These are phyloP conservation scores for Acrobasis consociella DNA, from an alignment of 2,888 invertebrate species.

Conservation along the genomic window DNA sequence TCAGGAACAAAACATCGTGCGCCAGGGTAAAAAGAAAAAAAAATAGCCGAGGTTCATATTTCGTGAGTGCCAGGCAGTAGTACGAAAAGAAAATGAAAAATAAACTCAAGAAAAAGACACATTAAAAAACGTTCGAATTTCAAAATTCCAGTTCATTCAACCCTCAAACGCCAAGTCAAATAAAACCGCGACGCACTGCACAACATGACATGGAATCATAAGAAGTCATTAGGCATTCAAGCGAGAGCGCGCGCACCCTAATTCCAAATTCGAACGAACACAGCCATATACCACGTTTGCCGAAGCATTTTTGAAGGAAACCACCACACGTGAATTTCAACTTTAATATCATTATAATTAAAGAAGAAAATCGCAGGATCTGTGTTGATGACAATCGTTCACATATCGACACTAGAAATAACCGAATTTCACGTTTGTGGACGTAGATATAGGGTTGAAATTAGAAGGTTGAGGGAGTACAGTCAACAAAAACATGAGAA, in stretches of 20 bases:
- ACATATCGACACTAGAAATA: slow-evolving; percentile 49
- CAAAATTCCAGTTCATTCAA: slow-evolving; percentile 48
- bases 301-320: slow-evolving; percentile 52
- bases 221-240: slow-evolving; percentile 79
- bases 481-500: slow-evolving; percentile 76
- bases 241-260: slow-evolving; percentile 66
- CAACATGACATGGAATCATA: slow-evolving; percentile 78
- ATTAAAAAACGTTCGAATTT: slow-evolving; percentile 33
- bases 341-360: slow-evolving; percentile 30
- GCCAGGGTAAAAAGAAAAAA: neutral
- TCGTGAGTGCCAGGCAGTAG: neutral
- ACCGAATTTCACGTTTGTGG: slow-evolving; percentile 37
- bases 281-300: slow-evolving; percentile 68
- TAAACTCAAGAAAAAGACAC: neutral
- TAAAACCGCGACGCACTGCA: slow-evolving; percentile 60
- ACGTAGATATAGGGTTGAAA: slow-evolving; percentile 33
- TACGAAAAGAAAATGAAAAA: neutral
- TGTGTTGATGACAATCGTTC: slow-evolving; percentile 63
- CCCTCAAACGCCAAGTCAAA: slow-evolving; percentile 61
- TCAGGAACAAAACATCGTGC: neutral
- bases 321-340: slow-evolving; percentile 33
- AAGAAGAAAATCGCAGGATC: slow-evolving; percentile 37
- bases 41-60: neutral
- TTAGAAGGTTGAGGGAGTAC: slow-evolving; percentile 36
- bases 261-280: slow-evolving; percentile 61